Evolutionary conservation across 1,140 invertebrate genomes (phyloP).

Genomic region (Amyelois transitella): DNA sequence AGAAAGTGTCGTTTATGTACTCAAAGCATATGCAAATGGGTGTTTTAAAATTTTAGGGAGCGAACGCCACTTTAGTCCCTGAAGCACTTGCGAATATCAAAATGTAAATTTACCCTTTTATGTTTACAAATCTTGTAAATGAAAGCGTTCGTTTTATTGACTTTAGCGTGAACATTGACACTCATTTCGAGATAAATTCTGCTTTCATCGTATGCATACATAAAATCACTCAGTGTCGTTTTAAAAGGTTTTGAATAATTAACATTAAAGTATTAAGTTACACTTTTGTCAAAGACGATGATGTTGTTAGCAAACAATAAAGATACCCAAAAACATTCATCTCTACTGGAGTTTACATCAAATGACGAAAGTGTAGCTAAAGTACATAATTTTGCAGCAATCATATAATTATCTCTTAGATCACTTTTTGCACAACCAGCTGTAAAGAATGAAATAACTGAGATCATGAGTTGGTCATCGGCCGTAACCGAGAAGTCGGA

Average conservation of each 20-base stretch:
- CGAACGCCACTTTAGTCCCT: constrained; percentile 65
- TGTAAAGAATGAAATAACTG: constrained; percentile 31
- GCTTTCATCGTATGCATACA: background rate
- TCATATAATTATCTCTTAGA: constrained; percentile 5
- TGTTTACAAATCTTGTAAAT: constrained; percentile 73
- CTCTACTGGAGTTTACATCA: too few species aligned
- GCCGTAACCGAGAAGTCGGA: constrained; percentile 63
- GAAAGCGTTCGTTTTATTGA: constrained; percentile 67
- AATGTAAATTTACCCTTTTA: constrained; percentile 74
- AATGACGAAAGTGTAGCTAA: too few species aligned
- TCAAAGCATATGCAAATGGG: constrained; percentile 73
- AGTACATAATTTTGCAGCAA: background rate
- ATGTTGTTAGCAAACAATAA: too few species aligned
- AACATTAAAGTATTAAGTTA: background rate
- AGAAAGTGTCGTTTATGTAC: constrained; percentile 72
- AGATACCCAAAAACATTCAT: too few species aligned
- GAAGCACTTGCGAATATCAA: constrained; percentile 71
- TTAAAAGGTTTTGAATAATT: background rate
- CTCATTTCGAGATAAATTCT: background rate
- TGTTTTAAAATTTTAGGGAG: constrained; percentile 74
- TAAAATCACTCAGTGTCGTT: background rate
- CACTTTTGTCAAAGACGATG: background rate
- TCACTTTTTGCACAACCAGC: too few species aligned
- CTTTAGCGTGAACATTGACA: constrained; percentile 30
- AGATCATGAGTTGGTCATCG: constrained; percentile 41